Evolutionary conservation across 1,140 invertebrate species (phyloP).

Genomic region (Elysia chlorotica): DNA sequence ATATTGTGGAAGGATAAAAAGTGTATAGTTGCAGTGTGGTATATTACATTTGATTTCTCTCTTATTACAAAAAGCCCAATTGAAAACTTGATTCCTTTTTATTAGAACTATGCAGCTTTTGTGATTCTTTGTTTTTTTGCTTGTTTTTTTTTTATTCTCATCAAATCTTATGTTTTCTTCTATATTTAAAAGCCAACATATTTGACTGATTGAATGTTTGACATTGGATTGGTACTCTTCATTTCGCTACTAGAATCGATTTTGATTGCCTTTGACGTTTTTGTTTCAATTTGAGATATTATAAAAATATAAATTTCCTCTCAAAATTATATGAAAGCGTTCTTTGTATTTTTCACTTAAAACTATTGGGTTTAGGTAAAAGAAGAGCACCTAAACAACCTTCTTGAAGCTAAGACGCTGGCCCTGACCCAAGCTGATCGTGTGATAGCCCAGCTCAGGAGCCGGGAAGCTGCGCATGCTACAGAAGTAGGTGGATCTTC

Average conservation of each 20-base stretch:
- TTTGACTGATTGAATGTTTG: too few species aligned
- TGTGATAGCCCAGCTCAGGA: constrained; percentile 56
- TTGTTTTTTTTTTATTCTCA: too few species aligned
- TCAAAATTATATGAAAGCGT: not conserved
- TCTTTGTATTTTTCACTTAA: not conserved
- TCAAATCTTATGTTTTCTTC: too few species aligned
- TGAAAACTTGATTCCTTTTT: too few species aligned
- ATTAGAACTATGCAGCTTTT: too few species aligned
- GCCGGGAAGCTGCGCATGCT: constrained; percentile 51
- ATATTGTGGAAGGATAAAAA: too few species aligned
- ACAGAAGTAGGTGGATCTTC: too few species aligned
- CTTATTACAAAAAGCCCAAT: too few species aligned
- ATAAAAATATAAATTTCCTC: not conserved
- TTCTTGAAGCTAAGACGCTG: constrained; percentile 59
- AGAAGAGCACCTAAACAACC: constrained; percentile 59
- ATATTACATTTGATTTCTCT: too few species aligned
- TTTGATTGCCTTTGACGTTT: not conserved
- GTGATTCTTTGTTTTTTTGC: too few species aligned
- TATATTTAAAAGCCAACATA: too few species aligned
- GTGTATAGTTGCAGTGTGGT: too few species aligned
- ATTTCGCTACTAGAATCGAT: not conserved
- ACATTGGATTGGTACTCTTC: not conserved
- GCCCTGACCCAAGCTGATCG: constrained; percentile 59
- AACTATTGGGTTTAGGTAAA: constrained; percentile 59
- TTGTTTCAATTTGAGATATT: not conserved